Conservation (phyloP, 2,888 invertebrate species). For the Ferdinandea cuprea region DNA sequence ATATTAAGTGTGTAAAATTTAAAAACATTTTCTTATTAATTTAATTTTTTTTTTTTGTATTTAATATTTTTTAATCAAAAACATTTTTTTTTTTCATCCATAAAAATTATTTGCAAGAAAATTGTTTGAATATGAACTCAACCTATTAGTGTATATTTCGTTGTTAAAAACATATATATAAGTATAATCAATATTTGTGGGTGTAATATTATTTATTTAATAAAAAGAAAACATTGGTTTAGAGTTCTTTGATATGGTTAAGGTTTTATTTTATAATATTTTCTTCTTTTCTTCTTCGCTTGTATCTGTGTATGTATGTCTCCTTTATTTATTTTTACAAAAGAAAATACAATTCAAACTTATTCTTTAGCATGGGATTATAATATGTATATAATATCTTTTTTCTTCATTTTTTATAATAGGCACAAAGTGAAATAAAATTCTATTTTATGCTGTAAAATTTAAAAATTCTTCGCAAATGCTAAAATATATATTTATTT, state of each 20-base stretch:
- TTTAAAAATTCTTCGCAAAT: conserved; percentile 60
- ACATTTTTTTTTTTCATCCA: conserved; percentile 11
- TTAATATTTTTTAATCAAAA: too few relatives aligned
- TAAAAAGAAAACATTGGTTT: conserved; percentile 42
- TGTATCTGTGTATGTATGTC: conserved; percentile 52
- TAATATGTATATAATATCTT: conserved; percentile 21
- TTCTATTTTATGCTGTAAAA: conserved; percentile 67
- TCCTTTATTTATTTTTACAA: conserved; percentile 22
- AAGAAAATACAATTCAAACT: conserved; percentile 43
- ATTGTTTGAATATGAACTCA: conserved; percentile 49
- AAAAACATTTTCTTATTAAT: conserved; percentile 64
- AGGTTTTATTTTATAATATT: conserved; percentile 29
- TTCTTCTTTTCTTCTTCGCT: conserved; percentile 6
- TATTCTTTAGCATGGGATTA: conserved; percentile 55
- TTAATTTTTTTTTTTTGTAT: conserved; percentile 18
- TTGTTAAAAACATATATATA: conserved; percentile 68
- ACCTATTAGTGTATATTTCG: conserved; percentile 67
- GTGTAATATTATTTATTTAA: conserved; percentile 45
- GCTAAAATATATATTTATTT: conserved; percentile 56
- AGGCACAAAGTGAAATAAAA: conserved; percentile 74
- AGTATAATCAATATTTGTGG: conserved; percentile 60
- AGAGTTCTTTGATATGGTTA: conserved; percentile 70
- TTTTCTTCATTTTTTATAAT: conserved; percentile 46
- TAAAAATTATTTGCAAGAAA: conserved; percentile 51
- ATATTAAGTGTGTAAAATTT: conserved; percentile 77